Evolutionary conservation across 2,888 invertebrate genomes (phyloP), one percentile per base, ranked within the genome.

Genomic region (Drosophila siamana): DNA sequence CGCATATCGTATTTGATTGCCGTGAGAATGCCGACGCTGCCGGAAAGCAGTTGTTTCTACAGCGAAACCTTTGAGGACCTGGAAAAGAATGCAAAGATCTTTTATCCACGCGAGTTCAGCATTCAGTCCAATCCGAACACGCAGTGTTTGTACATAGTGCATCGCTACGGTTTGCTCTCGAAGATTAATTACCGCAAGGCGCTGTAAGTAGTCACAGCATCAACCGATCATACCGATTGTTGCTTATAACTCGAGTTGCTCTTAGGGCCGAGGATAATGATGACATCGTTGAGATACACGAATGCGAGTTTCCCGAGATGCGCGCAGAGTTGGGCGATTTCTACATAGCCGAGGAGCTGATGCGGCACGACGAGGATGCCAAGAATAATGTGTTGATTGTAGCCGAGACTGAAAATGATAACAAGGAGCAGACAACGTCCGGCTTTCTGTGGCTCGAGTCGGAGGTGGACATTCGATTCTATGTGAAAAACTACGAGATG

Each of bases 261-360:
- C 26, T 8, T 8, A 96, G 96, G 0, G 94, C 95, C 79, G 95
- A 95, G 91, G 96, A 96, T 77, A 95, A 96, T 86, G 96, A 96
- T 77, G 95, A 96, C 69, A 92, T 96, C 60, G 93, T 95, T 1
- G 93, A 94, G 6, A 93, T 96, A 33, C 92, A 96, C 41, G 93
- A 94, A 60, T 89, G 88, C 0, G 93, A 93, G 55, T 93, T 93
- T 11, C 91, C 93, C 0, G 90, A 92, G 16, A 74, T 95, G 28
- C 93, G 93, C 26, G 91, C 93, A 43, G 72, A 93, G 7, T 94
- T 95, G 79, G 96, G 96, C 0, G 93, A 94, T 11, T 95, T 92
- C 88, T 96, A 95, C 78, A 93, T 96, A 8, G 95, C 95, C 54
- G 96, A 96, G 91, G 93, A 96, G 47, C 91, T 96, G 22, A 93